Evolutionary conservation across 2,888 invertebrate genomes (phyloP).

Genomic region (Leistus spinibarbis): DNA sequence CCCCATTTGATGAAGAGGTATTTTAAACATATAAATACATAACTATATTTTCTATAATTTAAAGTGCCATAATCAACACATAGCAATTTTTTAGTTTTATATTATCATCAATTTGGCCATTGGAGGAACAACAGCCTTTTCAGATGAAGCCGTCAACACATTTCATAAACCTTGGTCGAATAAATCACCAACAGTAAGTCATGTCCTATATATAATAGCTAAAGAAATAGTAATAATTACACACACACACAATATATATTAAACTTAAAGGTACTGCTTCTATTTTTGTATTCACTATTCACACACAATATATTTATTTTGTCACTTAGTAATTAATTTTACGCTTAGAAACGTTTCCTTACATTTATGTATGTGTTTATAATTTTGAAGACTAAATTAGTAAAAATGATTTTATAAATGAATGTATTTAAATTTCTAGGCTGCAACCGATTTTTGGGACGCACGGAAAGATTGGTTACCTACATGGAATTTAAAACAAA

Average conservation of each 20-base stretch:
- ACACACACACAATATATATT: too few species aligned
- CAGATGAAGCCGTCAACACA: not conserved
- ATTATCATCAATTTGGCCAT: constrained; percentile 20
- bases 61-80: not conserved
- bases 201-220: too few species aligned
- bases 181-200: constrained; percentile 3
- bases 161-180: constrained; percentile 21
- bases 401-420: not conserved
- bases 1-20: constrained; percentile 68
- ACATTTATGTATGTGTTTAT: not conserved
- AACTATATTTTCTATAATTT: not conserved
- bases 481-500: constrained; percentile 60
- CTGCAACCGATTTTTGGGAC: constrained; percentile 69
- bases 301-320: not conserved
- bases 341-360: not conserved
- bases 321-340: not conserved
- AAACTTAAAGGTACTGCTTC: too few species aligned
- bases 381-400: not conserved
- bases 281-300: too few species aligned
- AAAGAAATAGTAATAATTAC: too few species aligned
- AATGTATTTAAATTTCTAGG: constrained; percentile 48
- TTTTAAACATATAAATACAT: not conserved
- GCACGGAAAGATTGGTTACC: constrained; percentile 62
- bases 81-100: constrained; percentile 15
- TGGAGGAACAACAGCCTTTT: not conserved